phyloP scores from a whole-genome alignment of 2,888 invertebrate genomes.

The Drosophila greeni region DNA sequence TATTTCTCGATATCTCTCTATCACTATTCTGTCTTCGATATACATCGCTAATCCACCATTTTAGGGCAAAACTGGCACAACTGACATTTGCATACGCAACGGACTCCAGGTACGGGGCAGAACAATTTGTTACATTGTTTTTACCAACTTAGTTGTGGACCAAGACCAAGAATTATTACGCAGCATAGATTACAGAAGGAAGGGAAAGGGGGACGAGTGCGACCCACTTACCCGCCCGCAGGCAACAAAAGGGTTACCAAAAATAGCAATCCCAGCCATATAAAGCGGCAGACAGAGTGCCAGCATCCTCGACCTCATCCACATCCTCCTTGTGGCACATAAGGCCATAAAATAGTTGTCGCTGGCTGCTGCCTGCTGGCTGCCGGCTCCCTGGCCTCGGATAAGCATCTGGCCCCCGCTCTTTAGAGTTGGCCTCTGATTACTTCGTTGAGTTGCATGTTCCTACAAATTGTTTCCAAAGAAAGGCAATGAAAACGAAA shows the following conservation, averaged over 20 bases:
- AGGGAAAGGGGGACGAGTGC: neutral
- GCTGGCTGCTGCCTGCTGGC: conserved; percentile 49
- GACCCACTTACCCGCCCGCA: conserved; percentile 57
- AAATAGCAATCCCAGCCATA: conserved; percentile 63
- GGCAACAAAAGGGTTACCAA: conserved; percentile 58
- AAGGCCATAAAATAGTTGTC: conserved; percentile 73
- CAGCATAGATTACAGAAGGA: conserved; percentile 39
- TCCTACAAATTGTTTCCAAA: conserved; percentile 73
- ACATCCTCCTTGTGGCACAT: conserved; percentile 28
- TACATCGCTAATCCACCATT: conserved; percentile 5
- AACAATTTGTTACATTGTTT: conserved; percentile 63
- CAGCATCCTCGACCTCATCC: conserved; percentile 21
- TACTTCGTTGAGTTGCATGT: conserved; percentile 72
- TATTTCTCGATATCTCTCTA: neutral
- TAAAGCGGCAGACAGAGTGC: conserved; percentile 38
- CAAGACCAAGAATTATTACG: conserved; percentile 59
- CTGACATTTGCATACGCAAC: conserved; percentile 31
- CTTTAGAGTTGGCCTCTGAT: conserved; percentile 51
- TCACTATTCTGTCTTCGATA: neutral
- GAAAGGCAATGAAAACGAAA: conserved; percentile 72
- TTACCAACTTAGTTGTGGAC: conserved; percentile 40
- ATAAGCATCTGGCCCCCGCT: conserved; percentile 63
- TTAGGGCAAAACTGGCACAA: conserved; percentile 6
- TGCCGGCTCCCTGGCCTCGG: conserved; percentile 47
- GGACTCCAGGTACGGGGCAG: conserved; percentile 24